Evolutionary conservation across 92 coral and sea anemone genomes (phyloP).

Genomic region (Zoanthus solanderi): DNA sequence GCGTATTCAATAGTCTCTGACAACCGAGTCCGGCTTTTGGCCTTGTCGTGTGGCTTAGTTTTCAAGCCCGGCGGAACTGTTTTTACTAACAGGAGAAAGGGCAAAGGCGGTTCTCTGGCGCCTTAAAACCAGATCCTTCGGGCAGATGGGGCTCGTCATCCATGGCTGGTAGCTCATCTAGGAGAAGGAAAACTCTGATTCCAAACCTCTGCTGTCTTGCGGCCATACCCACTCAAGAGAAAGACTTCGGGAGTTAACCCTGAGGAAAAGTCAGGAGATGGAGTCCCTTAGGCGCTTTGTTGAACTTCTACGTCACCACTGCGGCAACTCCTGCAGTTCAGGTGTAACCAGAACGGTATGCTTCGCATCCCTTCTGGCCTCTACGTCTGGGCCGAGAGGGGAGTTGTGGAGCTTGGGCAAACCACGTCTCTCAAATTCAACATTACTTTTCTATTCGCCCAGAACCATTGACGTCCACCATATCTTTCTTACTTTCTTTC

Average conservation of each 20-base stretch:
- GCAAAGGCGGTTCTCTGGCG: background rate
- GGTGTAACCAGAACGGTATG: background rate
- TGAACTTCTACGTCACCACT: slow-evolving; percentile 29
- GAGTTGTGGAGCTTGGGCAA: background rate
- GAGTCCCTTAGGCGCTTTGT: slow-evolving; percentile 38
- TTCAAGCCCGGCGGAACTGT: slow-evolving; percentile 60
- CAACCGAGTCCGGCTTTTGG: slow-evolving; percentile 68
- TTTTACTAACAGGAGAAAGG: slow-evolving; percentile 60
- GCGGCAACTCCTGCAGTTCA: slow-evolving; percentile 58
- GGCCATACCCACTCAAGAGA: slow-evolving; percentile 17
- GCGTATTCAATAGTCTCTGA: slow-evolving; percentile 55
- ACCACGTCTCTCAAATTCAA: background rate
- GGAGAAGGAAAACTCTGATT: slow-evolving; percentile 57
- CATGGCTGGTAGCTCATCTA: slow-evolving; percentile 42
- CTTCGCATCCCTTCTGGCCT: background rate
- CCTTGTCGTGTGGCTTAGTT: slow-evolving; percentile 58
- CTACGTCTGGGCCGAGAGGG: too few species aligned
- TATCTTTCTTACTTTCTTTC: background rate
- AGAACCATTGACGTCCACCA: background rate
- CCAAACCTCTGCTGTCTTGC: slow-evolving; percentile 70
- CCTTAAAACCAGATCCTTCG: slow-evolving; percentile 61
- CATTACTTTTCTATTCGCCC: background rate
- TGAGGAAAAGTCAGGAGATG: slow-evolving; percentile 34
- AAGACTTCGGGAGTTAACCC: slow-evolving; percentile 61
- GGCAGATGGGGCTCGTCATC: slow-evolving; percentile 68